Conservation (phyloP, 2,113 vertebrate species). For the Larimichthys crocea region DNA sequence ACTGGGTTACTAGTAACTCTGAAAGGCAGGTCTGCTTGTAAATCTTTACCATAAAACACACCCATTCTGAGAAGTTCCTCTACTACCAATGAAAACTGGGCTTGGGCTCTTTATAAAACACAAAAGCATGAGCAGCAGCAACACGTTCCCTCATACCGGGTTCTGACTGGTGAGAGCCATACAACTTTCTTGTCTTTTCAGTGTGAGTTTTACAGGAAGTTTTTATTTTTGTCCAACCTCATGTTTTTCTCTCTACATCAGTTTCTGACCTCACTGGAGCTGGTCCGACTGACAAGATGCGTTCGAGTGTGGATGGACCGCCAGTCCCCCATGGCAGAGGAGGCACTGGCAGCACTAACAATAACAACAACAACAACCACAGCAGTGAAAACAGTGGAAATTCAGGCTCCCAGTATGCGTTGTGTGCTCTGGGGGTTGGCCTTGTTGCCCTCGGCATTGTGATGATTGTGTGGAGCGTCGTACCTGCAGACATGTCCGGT, state of each 20-base stretch:
- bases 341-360: conserved; percentile 33
- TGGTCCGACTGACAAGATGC: conserved; percentile 64
- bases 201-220: background rate
- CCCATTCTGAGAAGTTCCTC: background rate
- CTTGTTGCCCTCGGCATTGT: conserved; percentile 93
- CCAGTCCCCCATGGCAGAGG: background rate
- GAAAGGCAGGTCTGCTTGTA: conserved; percentile 28
- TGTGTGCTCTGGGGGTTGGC: conserved; percentile 93
- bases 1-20: conserved; percentile 33
- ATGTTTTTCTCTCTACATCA: conserved; percentile 40
- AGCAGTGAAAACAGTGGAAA: conserved; percentile 75
- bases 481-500: conserved; percentile 75
- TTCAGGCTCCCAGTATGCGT: conserved; percentile 91
- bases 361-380: conserved; percentile 43
- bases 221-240: background rate
- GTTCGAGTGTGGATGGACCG: conserved; percentile 48
- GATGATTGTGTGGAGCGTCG: conserved; percentile 96
- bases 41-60: conserved; percentile 32
- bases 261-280: conserved; percentile 42
- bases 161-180: background rate
- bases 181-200: background rate
- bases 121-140: background rate
- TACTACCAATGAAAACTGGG: background rate
- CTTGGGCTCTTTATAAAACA: background rate
- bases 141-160: background rate